Evolutionary conservation across 2,797 vertebrate species (phyloP), one percentile per base, ranked within the genome.

Genomic region (Picus viridis): DNA sequence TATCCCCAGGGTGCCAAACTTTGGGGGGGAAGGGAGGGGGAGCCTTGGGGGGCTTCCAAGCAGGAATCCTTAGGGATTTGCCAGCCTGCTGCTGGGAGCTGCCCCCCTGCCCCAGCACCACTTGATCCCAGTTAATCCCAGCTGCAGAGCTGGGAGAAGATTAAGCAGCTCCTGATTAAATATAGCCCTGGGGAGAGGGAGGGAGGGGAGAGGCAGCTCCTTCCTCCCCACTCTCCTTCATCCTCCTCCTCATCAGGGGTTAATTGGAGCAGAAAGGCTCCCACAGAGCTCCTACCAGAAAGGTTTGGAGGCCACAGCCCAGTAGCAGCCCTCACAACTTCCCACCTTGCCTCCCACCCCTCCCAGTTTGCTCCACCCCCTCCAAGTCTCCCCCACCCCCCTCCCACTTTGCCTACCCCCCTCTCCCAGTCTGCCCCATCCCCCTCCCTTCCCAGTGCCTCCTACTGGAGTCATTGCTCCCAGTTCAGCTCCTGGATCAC

Each of bases 81-180:
- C 62, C 64, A 34, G 61, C 23, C 43, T 5, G 0, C 29, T 27
- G 32, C 2, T 0, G 0, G 65, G 69, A 86, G 57, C 51, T 73
- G 36, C 30, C 22, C 23, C 54, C 16, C 34, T 8, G 11, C 1
- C 47, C 20, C 45, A 47, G 45, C 45, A 47, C 45, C 47, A 49
- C 20, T 23, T 12, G 73, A 82, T 64, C 49, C 72, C 39, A 2
- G 24, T 54, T 90, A 58, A 91, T 91, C 89, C 39, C 4, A 54
- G 84, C 61, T 17, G 3, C 76, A 22, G 70, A 22, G 12, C 69
- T 64, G 49, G 74, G 69, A 16, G 22, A 23, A 80, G 86, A 94
- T 94, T 83, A 94, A 73, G 51, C 27, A 72, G 34, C 22, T 34
- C 68, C 68, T 20, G 63, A 69, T 84, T 95, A 94, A 95, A 95